Evolutionary conservation across 1,140 invertebrate species (phyloP), one percentile per base, ranked within the genome.

Genomic region (Samia ricini): DNA sequence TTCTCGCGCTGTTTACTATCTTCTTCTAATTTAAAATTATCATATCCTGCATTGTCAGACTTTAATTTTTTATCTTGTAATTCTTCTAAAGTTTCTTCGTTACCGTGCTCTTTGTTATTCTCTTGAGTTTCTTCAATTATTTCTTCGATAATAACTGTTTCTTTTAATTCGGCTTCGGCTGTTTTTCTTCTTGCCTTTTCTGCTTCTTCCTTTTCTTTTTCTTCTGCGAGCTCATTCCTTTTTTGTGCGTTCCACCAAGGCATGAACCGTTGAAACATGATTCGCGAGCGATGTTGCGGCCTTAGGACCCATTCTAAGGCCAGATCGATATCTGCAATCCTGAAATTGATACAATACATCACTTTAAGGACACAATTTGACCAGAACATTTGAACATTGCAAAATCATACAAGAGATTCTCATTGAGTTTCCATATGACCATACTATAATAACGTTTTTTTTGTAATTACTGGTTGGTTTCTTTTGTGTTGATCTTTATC

Each of bases 191-290:
- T 74, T 2, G n/a, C 8, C 50, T 15, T 29, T 7, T 75, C 68
- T 48, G 67, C 63, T 62, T 75, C 73, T 65, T 80, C 72, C 67
- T 20, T 71, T 58, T 68, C 66, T 60, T 85, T 88, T 65, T 76
- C 81, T 56, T 88, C 83, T 0, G 83, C 85, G 3, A 81, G 55
- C 64, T 87, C 82, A 49, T 78, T 77, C 24, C 89, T 72, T 26
- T 76, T 76, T 64, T 78, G 73, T 4, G 77, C 77, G 68, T 90
- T 88, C 88, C 89, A 89, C 81, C 88, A 89, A 0, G 90, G 90
- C 79, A 83, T 89, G 72, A 91, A 90, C 18, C 89, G 69, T 69
- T 91, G 90, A 76, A 91, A 91, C 76, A 84, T 82, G 10, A 91
- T 63, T 10, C 84, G 62, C 0, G 72, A 64, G 8, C 90, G 72